Percentiles rank a stretch among this genome's conserved stretches.
Conservation (phyloP, 2,797 vertebrate species). For the Falco novaeseelandiae region DNA sequence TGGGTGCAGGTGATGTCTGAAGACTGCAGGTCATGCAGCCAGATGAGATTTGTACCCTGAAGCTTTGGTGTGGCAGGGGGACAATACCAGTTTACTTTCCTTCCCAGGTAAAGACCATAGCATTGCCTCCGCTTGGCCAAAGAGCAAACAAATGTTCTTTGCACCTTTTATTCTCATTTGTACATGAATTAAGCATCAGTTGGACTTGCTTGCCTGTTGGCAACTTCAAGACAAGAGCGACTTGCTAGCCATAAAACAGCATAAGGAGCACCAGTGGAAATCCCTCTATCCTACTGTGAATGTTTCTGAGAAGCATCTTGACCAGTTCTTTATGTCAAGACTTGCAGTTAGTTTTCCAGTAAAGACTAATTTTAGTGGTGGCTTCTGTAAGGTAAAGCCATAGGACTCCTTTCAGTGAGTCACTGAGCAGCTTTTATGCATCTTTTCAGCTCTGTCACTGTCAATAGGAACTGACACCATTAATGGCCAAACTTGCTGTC, state of each 20-base stretch:
- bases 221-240: not conserved
- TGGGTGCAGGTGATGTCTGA: not conserved
- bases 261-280: not conserved
- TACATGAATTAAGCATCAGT: not conserved
- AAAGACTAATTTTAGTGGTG: not conserved
- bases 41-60: not conserved
- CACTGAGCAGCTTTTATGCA: not conserved
- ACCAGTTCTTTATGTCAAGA: not conserved
- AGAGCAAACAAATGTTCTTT: not conserved
- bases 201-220: not conserved
- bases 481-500: not conserved
- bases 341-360: not conserved
- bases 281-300: not conserved
- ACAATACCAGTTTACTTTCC: not conserved
- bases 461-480: not conserved
- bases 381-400: not conserved
- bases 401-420: not conserved
- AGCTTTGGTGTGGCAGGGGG: not conserved
- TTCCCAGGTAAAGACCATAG: not conserved
- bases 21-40: not conserved
- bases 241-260: not conserved
- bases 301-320: not conserved
- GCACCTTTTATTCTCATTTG: not conserved
- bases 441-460: not conserved
- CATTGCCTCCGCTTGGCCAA: not conserved